Base-by-base conservation (phyloP, 2,113 vertebrate species). In the Lynx canadensis region DNA sequence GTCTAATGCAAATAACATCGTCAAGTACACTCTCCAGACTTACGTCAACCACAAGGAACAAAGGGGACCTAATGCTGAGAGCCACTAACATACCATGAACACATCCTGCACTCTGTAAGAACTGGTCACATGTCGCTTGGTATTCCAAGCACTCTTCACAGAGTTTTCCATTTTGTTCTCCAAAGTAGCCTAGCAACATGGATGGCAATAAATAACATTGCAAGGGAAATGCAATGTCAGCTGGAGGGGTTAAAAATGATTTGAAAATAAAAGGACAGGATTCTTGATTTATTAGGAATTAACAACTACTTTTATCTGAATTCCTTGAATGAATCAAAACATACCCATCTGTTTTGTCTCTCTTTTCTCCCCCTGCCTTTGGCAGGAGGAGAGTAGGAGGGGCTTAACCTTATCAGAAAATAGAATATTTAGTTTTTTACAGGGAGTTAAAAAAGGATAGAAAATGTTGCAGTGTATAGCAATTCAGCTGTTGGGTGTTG, bases 221-320 rank as follows among this genome's bases (percentile, higher is more conserved):
- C 86, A 91, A 93, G 97, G 97, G 97, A 98, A 98, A 98, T 97
- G 97, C 93, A 85, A 13, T 96, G 96, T 98, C 97, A 98, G 79
- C 73, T 60, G 82, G 63, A 78, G 93, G 78, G 89, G 80, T 96
- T 91, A 90, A 95, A 97, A 92, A 89, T 0, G 0, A 11, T 96
- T 94, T 96, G 79, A 98, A 97, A 97, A 98, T 57, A 98, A 98
- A 97, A 93, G 92, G 68, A 94, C 33, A 71, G 93, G 96, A 85
- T 91, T 21, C 41, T 63, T 97, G 97, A 98, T 98, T 99, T 99
- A 98, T 97, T 98, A 92, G 95, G 81, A 90, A 94, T 94, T 93
- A 98, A 91, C 94, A 97, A 98, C 98, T 97, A 97, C 96, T 98
- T 98, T 98, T 98, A 98, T 98, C 97, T 98, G 91, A 98, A 97